Evolutionary conservation across 2,797 vertebrate species (phyloP), one percentile per base, ranked within the genome.

Genomic region (Lepilemur septentrionalis): DNA sequence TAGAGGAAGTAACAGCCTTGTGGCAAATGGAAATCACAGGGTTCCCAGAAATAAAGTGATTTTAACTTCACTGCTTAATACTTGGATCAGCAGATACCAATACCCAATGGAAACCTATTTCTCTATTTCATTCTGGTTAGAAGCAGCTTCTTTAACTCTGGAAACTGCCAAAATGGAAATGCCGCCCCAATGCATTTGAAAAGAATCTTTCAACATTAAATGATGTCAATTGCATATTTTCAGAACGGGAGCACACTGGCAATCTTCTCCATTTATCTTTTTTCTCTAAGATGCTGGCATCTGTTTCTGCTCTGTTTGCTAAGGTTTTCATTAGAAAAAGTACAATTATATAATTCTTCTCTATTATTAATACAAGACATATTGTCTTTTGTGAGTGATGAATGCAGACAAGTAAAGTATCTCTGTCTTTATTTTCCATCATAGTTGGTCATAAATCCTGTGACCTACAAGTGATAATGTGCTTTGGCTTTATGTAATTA

Each of bases 361-460:
- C 93, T 93, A 43, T 97, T 97, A 98, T 98, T 98, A 98, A 98
- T 98, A 98, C 94, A 98, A 98, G 98, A 98, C 95, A 95, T 83
- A 96, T 78, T 97, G 97, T 97, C 97, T 98, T 98, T 98, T 96
- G 92, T 95, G 94, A 98, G 93, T 97, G 97, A 98, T 98, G 97
- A 98, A 98, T 98, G 98, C 89, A 97, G 95, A 97, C 93, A 98
- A 96, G 94, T 96, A 92, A 97, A 98, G 87, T 91, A 95, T 95
- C 95, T 93, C 92, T 97, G 7, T 97, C 98, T 98, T 97, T 98
- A 92, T 11, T 43, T 97, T 97, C 97, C 91, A 97, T 96, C 97
- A n/a, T 30, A 91, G 96, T 97, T 98, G 97, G 96, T 96, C 95
- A 97, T 98, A 98, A 97, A 43, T 96, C 41, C 89, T 98, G 78